phyloP scores from a whole-genome alignment of 2,888 invertebrate species.

The Chymomyza amoena region DNA sequence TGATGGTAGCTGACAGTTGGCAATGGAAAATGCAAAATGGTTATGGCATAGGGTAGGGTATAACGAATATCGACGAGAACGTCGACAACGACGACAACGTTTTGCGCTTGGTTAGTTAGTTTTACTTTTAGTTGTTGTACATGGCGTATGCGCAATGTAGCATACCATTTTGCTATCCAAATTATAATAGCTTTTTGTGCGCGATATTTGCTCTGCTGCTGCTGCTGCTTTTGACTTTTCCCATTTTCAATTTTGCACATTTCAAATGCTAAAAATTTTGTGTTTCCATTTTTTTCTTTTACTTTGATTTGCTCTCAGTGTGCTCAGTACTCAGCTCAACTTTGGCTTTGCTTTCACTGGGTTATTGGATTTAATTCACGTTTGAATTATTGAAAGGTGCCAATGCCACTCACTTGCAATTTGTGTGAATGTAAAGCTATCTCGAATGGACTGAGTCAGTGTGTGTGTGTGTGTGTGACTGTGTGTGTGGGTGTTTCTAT shows the following conservation, averaged over 20 bases:
- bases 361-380: constrained; percentile 57
- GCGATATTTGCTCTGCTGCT: constrained; percentile 18
- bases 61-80: not conserved
- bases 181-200: constrained; percentile 28
- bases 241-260: constrained; percentile 32
- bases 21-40: constrained; percentile 25
- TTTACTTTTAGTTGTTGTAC: constrained; percentile 23
- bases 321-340: constrained; percentile 1
- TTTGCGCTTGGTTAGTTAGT: constrained; percentile 17
- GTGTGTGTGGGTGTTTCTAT: constrained; percentile 25
- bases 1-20: constrained; percentile 21
- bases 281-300: constrained; percentile 13
- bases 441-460: constrained; percentile 14
- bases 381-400: constrained; percentile 66
- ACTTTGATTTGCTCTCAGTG: constrained; percentile 1
- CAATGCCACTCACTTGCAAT: constrained; percentile 38
- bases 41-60: constrained; percentile 12
- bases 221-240: constrained; percentile 19
- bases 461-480: constrained; percentile 13
- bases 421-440: constrained; percentile 39
- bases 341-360: constrained; percentile 15
- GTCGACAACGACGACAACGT: not conserved
- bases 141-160: constrained; percentile 52
- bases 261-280: constrained; percentile 1
- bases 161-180: constrained; percentile 4